Percentiles rank a stretch among this genome's conserved stretches.
Evolutionary conservation across 2,888 invertebrate genomes (phyloP).

Genomic region (Rhimphoctona megacephalus): DNA sequence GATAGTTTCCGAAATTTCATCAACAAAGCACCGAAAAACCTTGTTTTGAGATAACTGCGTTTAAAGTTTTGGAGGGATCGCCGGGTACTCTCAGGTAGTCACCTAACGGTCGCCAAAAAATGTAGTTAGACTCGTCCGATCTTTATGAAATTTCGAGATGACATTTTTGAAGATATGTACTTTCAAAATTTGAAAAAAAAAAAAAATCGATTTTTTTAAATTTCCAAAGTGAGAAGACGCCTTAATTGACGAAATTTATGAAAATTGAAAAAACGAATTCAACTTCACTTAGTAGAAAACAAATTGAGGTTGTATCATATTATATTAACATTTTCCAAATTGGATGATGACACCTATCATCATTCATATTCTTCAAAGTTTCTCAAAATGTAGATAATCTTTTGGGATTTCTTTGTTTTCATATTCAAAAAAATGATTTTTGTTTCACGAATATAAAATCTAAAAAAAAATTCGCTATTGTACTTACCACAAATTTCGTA

Average conservation of each 20-base stretch:
- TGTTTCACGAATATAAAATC: not conserved
- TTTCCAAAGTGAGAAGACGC: too few species aligned
- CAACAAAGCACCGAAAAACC: too few species aligned
- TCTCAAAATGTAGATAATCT: not conserved
- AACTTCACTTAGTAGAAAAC: not conserved
- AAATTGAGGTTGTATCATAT: not conserved
- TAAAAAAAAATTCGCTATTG: not conserved
- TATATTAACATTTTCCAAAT: not conserved
- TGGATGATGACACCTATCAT: not conserved
- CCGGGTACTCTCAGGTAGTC: too few species aligned
- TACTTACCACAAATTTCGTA: slow-evolving; percentile 26
- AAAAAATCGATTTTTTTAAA: too few species aligned
- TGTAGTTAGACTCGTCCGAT: too few species aligned
- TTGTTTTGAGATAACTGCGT: too few species aligned
- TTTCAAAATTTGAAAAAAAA: too few species aligned
- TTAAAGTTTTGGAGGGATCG: too few species aligned
- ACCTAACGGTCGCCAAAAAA: too few species aligned
- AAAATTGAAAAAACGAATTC: not conserved
- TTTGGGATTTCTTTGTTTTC: not conserved
- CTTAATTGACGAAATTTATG: not conserved
- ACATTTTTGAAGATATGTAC: too few species aligned
- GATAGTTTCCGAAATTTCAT: too few species aligned
- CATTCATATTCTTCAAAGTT: not conserved
- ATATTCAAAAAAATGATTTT: not conserved
- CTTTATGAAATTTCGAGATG: too few species aligned